Conservation (phyloP, 2,113 vertebrate species). For the Erythrolamprus reginae region DNA sequence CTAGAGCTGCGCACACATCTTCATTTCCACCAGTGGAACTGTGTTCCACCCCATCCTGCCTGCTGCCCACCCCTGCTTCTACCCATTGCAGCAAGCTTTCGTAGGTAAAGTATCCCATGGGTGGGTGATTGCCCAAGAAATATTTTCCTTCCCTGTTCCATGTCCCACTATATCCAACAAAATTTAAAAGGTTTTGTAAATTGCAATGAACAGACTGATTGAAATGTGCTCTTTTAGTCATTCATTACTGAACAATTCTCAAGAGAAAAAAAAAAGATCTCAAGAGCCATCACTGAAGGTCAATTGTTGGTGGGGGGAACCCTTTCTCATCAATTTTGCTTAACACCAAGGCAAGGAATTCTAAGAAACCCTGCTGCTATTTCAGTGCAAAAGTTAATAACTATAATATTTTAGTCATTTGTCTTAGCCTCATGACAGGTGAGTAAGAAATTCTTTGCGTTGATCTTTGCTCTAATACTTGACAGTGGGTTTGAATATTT, state of each 20-base stretch:
- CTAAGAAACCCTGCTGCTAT: not conserved
- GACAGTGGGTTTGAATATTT: slow-evolving; percentile 29
- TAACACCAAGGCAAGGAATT: slow-evolving; percentile 18
- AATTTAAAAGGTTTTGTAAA: not conserved
- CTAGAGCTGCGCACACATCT: too few species aligned
- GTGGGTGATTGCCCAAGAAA: not conserved
- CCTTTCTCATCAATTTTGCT: slow-evolving; percentile 31
- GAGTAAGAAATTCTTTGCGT: slow-evolving; percentile 30
- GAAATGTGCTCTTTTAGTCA: not conserved
- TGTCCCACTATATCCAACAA: too few species aligned
- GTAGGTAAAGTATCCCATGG: too few species aligned
- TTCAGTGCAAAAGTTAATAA: slow-evolving; percentile 21
- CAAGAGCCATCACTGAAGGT: not conserved
- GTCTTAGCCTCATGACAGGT: slow-evolving; percentile 26
- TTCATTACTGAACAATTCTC: not conserved
- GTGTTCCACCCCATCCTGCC: too few species aligned
- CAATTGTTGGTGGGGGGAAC: not conserved
- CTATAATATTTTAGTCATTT: slow-evolving; percentile 29
- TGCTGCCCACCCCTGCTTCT: too few species aligned
- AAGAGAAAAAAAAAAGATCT: not conserved
- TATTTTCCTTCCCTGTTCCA: not conserved
- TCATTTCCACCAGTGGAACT: too few species aligned
- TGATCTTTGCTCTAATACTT: slow-evolving; percentile 20
- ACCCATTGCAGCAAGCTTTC: not conserved
- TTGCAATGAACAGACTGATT: not conserved